These are phyloP conservation scores for Lindbergichthys nudifrons DNA, from an alignment of 2,797 vertebrate species.

Conservation along the genomic window DNA sequence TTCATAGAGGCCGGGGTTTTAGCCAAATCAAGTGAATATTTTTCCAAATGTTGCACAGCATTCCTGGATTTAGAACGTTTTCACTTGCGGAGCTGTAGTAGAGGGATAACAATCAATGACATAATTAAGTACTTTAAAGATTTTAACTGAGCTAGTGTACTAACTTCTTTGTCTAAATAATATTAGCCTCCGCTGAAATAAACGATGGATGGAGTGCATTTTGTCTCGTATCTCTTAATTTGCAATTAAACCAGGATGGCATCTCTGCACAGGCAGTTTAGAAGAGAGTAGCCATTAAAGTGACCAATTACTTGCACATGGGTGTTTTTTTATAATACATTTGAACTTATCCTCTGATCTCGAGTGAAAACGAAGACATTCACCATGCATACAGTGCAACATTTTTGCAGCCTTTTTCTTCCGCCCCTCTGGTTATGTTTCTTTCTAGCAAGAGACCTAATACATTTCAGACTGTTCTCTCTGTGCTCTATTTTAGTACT, in stretches of 20 bases:
- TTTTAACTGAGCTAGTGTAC: not conserved
- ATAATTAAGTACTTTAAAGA: not conserved
- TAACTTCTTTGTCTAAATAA: not conserved
- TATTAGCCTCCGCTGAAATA: not conserved
- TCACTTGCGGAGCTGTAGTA: not conserved
- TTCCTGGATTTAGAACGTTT: not conserved
- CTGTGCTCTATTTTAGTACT: conserved; percentile 57
- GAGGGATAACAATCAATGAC: not conserved
- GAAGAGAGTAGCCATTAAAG: not conserved
- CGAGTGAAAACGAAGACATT: conserved; percentile 3
- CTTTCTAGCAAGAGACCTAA: conserved; percentile 45
- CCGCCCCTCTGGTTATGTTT: conserved; percentile 40
- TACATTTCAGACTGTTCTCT: conserved; percentile 42
- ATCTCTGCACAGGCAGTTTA: not conserved
- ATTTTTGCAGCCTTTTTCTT: conserved; percentile 3
- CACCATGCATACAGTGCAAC: conserved; percentile 7
- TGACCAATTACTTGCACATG: not conserved
- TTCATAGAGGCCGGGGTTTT: not conserved
- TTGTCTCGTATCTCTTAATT: not conserved
- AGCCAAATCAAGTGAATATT: not conserved
- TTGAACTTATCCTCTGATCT: conserved; percentile 25
- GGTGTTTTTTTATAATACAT: conserved; percentile 2
- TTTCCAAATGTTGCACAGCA: not conserved
- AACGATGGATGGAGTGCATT: not conserved
- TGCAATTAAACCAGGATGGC: not conserved